Evolutionary conservation across 2,113 vertebrate species (phyloP).

Genomic region (Oreotrochilus melanogaster): DNA sequence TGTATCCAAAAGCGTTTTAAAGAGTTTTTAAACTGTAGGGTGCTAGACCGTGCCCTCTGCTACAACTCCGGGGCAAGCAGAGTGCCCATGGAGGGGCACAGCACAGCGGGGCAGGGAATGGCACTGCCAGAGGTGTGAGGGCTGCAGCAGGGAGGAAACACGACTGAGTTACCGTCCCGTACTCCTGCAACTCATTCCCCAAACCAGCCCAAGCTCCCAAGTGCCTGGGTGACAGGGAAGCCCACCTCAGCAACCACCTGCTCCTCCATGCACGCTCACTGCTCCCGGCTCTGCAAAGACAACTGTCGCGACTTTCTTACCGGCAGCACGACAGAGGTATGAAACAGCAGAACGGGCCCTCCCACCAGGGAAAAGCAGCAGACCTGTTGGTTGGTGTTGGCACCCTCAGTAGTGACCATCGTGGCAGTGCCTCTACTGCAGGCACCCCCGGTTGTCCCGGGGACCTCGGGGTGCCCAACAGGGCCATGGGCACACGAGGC

Average conservation of each 20-base stretch:
- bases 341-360: not conserved
- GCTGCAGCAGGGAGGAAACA: not conserved
- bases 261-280: fast-evolving
- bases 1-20: not conserved
- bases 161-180: fast-evolving
- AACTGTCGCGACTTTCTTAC: not conserved
- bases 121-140: fast-evolving
- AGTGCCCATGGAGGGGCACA: fast-evolving
- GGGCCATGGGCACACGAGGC: fast-evolving
- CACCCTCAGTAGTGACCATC: fast-evolving
- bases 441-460: not conserved
- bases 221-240: fast-evolving
- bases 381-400: fast-evolving
- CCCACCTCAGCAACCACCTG: not conserved
- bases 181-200: not conserved
- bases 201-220: not conserved
- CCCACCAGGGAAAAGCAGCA: not conserved
- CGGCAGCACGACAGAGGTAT: fast-evolving
- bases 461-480: no score
- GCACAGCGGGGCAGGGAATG: not conserved
- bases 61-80: fast-evolving
- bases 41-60: not conserved
- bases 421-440: fast-evolving
- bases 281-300: not conserved
- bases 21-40: fast-evolving